Conservation (phyloP, 2,797 vertebrate species). For the Pachyuromys duprasi region DNA sequence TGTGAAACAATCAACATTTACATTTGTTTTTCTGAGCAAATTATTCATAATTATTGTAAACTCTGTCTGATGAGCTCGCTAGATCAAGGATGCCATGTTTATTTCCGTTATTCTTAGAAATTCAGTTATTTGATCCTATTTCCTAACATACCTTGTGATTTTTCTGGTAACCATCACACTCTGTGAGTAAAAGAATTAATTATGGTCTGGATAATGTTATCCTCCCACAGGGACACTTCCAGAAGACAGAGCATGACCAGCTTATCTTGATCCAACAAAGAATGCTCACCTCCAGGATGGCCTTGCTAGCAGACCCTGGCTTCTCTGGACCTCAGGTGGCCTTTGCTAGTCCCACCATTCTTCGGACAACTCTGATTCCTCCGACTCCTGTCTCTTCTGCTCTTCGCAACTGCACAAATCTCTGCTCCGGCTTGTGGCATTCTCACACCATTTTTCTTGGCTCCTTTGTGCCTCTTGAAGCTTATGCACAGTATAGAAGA, state of each 20-base stretch:
- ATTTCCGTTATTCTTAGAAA: conserved; percentile 41
- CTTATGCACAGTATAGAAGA: neutral
- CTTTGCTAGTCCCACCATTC: neutral
- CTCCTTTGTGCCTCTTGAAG: neutral
- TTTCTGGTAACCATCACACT: neutral
- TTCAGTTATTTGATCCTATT: neutral
- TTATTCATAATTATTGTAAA: conserved; percentile 3
- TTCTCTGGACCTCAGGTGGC: neutral
- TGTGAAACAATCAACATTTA: neutral
- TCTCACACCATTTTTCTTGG: neutral
- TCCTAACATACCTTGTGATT: conserved; percentile 3
- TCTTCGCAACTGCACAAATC: neutral
- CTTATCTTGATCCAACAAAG: neutral
- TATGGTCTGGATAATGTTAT: neutral
- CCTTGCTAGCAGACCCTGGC: neutral
- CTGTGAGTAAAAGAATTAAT: conserved; percentile 4
- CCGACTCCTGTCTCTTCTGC: neutral
- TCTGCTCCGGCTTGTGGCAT: neutral
- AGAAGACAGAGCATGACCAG: neutral
- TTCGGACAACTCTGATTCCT: neutral
- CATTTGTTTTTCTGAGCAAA: neutral
- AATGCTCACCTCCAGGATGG: neutral
- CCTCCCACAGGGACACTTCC: neutral
- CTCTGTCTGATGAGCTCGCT: neutral
- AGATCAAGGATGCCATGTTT: neutral